phyloP scores from a whole-genome alignment of 1,140 invertebrate species.

The Neuroterus valhalla region DNA sequence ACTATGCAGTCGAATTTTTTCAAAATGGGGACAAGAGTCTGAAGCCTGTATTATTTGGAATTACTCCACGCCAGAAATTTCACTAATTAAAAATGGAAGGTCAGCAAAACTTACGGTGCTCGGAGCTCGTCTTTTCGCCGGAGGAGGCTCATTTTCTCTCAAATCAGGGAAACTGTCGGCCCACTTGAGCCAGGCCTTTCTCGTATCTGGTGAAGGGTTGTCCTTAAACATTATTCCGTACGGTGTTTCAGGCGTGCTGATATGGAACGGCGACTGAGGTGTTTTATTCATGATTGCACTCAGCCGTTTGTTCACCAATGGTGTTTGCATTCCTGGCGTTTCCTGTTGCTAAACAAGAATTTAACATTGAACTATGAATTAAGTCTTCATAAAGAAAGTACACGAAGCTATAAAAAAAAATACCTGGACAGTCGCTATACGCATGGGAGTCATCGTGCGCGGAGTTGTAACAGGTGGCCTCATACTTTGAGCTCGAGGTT shows the following conservation, averaged over 20 bases:
- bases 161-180: constrained; percentile 73
- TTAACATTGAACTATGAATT: background rate
- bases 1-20: too few species aligned
- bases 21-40: too few species aligned
- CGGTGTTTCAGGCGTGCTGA: constrained; percentile 77
- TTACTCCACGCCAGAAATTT: too few species aligned
- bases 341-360: constrained; percentile 35
- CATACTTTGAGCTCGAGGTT: background rate
- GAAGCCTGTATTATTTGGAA: too few species aligned
- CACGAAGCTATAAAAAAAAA: background rate
- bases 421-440: constrained; percentile 7
- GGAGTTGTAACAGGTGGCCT: background rate
- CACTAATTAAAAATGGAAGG: too few species aligned
- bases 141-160: constrained; percentile 60
- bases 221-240: constrained; percentile 73
- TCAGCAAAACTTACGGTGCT: constrained; percentile 75
- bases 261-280: constrained; percentile 65
- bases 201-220: constrained; percentile 74
- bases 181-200: constrained; percentile 75
- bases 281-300: constrained; percentile 52
- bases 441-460: background rate
- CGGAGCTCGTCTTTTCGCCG: constrained; percentile 58
- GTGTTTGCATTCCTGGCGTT: constrained; percentile 52
- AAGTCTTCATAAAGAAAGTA: too few species aligned
- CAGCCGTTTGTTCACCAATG: constrained; percentile 66